Conservation (phyloP, 2,888 invertebrate genomes). For the Chrysopilus asiliformis region DNA sequence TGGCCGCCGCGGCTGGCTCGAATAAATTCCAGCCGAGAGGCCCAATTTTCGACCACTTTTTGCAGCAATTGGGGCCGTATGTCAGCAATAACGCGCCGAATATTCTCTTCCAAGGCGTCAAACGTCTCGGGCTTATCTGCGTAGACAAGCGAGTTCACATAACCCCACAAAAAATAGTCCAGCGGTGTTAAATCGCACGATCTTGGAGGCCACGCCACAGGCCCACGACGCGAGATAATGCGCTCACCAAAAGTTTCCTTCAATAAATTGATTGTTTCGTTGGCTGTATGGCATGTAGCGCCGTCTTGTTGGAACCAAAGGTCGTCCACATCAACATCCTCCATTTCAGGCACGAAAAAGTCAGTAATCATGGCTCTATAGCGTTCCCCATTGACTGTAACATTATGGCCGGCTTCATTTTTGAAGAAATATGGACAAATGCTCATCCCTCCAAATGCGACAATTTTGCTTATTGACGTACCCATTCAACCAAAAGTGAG, state of each 20-base stretch:
- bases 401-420: not conserved
- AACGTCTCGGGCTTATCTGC: not conserved
- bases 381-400: not conserved
- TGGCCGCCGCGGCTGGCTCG: constrained; percentile 2
- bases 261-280: not conserved
- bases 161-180: not conserved
- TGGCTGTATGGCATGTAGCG: not conserved
- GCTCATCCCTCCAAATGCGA: too few species aligned
- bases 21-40: constrained; percentile 2
- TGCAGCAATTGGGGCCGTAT: not conserved
- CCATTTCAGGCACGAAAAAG: constrained; percentile 4
- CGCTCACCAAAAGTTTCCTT: constrained; percentile 1
- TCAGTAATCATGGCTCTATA: not conserved
- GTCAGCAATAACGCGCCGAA: not conserved
- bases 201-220: not conserved
- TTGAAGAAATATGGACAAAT: too few species aligned
- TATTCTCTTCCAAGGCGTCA: not conserved
- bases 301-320: constrained; percentile 1
- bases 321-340: constrained; percentile 1
- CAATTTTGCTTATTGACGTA: not conserved
- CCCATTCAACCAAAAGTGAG: constrained; percentile 1
- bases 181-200: not conserved
- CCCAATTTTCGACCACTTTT: constrained; percentile 6
- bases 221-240: not conserved
- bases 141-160: constrained; percentile 1